Evolutionary conservation across 2,113 vertebrate genomes (phyloP), one percentile per base, ranked within the genome.

Genomic region (Agelaius tricolor): DNA sequence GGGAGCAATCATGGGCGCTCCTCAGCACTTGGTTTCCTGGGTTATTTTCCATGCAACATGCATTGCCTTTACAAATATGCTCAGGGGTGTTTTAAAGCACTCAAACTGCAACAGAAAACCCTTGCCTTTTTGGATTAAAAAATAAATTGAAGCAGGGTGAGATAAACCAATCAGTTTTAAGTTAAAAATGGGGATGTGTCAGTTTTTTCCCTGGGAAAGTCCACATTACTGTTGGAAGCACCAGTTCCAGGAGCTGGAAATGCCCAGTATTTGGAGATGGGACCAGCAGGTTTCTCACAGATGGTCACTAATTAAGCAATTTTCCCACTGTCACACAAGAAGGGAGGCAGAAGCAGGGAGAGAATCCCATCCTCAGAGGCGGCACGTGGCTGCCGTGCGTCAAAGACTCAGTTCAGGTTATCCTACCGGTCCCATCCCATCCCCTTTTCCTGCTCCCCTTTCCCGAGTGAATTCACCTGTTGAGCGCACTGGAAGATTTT

Each of bases 401-500:
- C 81, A 8, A n/a, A 78, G 66, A 65, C 31, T 41, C 16, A 0
- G 7, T 2, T 10, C 23, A 44, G 23, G 15, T 37, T 23, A 61
- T 9, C 37, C n/a, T 6, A 58, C 21, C 82, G 9, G 20, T 21
- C 51, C 39, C 35, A 14, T 3, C 22, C 18, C 15, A 14, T 3
- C 22, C 18, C 15, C 12, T 74, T n/a, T 41, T 37, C 37, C 37
- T 37, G 37, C 9, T 37, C 37, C 37, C 37, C 37, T 37, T 37
- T 44, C 61, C 52, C 1, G 0, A 3, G n/a, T 5, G 73, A 33
- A 47, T 39, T 87, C 95, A 99, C 99, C 99, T 99, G 99, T 99
- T 58, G 99, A 99, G 89, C 99, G 99, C 75, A 99, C 99, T 90
- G 99, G 99, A 96, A 99, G 99, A 98, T 99, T 99, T 96, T 99